Percentiles rank a stretch among this genome's conserved stretches.
phyloP scores from a whole-genome alignment of 2,797 vertebrate genomes.

The Lates japonicus region DNA sequence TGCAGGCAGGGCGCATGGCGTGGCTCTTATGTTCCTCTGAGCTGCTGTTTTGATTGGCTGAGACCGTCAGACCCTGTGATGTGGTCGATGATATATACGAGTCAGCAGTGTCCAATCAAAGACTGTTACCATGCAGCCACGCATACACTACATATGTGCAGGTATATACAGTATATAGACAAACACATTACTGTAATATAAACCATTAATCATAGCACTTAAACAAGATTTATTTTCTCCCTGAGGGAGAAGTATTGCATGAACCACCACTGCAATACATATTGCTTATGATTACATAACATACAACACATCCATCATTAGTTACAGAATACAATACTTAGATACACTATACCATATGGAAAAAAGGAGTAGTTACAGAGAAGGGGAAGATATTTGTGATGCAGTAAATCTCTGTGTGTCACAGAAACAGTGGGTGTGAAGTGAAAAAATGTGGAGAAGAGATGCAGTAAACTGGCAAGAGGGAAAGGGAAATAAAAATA shows the following conservation, averaged over 20 bases:
- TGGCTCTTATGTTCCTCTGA: conserved; percentile 52
- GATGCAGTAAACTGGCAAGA: conserved; percentile 6
- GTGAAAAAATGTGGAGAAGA: conserved; percentile 8
- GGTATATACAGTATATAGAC: not conserved
- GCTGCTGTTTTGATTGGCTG: conserved; percentile 75
- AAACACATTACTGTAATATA: conserved; percentile 2
- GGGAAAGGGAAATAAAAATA: not conserved
- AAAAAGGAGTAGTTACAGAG: not conserved
- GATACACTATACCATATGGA: not conserved
- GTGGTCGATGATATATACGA: conserved; percentile 69
- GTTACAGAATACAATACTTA: not conserved
- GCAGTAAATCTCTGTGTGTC: not conserved
- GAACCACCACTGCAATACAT: not conserved
- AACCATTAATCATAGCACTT: conserved; percentile 2
- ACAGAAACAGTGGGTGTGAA: conserved; percentile 6
- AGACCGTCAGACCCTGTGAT: conserved; percentile 57
- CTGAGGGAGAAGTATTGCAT: not conserved
- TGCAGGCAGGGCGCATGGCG: conserved; percentile 16
- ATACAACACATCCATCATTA: not conserved
- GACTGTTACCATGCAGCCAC: conserved; percentile 80
- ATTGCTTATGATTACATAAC: not conserved
- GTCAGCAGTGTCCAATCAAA: conserved; percentile 73
- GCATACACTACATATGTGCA: conserved; percentile 25
- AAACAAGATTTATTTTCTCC: not conserved
- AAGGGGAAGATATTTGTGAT: conserved; percentile 16